Conservation (phyloP, 2,888 invertebrate genomes). For the Pachliopta kotzebuea region DNA sequence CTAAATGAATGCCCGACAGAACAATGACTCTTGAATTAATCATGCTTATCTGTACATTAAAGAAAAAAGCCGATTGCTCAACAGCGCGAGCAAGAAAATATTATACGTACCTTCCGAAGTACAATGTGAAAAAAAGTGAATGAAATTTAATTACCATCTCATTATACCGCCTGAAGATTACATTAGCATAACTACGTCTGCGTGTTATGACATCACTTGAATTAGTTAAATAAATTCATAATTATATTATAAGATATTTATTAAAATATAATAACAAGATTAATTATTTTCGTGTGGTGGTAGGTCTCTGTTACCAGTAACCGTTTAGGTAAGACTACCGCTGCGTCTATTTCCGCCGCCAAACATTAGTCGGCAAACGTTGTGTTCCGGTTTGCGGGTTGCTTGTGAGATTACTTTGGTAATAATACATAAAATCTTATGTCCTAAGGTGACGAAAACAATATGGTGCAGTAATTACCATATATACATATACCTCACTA, state of each 20-base stretch:
- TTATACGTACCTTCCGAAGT: conserved; percentile 20
- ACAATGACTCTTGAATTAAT: conserved; percentile 31
- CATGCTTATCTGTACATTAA: conserved; percentile 26
- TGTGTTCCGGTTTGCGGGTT: too few relatives aligned
- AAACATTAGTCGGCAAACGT: too few relatives aligned
- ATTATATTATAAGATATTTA: background rate
- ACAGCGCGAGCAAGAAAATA: conserved; percentile 20
- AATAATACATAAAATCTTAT: too few relatives aligned
- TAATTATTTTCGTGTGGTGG: too few relatives aligned
- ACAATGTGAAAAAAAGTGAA: conserved; percentile 25
- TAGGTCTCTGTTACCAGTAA: too few relatives aligned
- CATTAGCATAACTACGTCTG: background rate
- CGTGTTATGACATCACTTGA: background rate
- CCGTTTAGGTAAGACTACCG: too few relatives aligned
- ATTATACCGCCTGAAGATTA: conserved; percentile 14
- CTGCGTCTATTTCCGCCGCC: too few relatives aligned
- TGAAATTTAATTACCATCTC: conserved; percentile 28
- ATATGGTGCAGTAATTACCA: too few relatives aligned
- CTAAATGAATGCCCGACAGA: conserved; percentile 27
- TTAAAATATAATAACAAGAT: too few relatives aligned
- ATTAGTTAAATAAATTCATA: background rate
- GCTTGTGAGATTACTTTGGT: too few relatives aligned
- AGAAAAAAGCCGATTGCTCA: conserved; percentile 25
- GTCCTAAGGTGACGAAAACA: too few relatives aligned
- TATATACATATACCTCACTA: too few relatives aligned